A percentile compares a stretch with the other conserved stretches of the same genome.
Conservation (phyloP, 2,797 vertebrate genomes). For the Lophius americanus region DNA sequence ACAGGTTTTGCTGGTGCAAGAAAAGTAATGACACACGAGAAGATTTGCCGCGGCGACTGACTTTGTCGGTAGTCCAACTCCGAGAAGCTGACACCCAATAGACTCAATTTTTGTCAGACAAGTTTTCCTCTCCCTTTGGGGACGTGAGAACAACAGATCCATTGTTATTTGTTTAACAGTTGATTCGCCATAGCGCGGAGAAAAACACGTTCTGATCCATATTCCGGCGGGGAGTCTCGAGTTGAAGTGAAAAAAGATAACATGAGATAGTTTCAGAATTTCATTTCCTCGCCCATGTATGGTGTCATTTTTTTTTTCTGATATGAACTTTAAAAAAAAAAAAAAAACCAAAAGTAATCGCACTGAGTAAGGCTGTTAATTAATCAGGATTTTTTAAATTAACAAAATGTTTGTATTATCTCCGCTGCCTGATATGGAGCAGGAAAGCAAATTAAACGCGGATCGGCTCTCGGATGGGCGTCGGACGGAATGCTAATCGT, state of each 20-base stretch:
- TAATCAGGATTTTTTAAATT: conserved; percentile 77
- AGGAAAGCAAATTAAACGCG: conserved; percentile 66
- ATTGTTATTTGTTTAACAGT: conserved; percentile 34
- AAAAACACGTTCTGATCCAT: conserved; percentile 7
- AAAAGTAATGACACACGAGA: conserved; percentile 59
- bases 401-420: conserved; percentile 76
- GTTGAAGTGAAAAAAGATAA: conserved; percentile 1
- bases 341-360: too few relatives aligned
- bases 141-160: conserved; percentile 25
- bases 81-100: conserved; percentile 26
- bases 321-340: conserved; percentile 4
- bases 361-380: conserved; percentile 51
- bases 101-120: conserved; percentile 39
- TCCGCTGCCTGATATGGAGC: conserved; percentile 65
- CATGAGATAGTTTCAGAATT: not conserved
- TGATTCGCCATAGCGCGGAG: conserved; percentile 4
- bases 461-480: conserved; percentile 45
- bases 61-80: conserved; percentile 41
- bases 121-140: conserved; percentile 18
- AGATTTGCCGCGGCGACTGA: conserved; percentile 54
- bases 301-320: not conserved
- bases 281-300: not conserved
- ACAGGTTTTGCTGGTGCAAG: conserved; percentile 64
- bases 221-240: conserved; percentile 13
- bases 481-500: conserved; percentile 53